Percentiles rank a stretch among this genome's conserved stretches.
phyloP scores from a whole-genome alignment of 2,888 invertebrate species.

The Coenonympha glycerion region DNA sequence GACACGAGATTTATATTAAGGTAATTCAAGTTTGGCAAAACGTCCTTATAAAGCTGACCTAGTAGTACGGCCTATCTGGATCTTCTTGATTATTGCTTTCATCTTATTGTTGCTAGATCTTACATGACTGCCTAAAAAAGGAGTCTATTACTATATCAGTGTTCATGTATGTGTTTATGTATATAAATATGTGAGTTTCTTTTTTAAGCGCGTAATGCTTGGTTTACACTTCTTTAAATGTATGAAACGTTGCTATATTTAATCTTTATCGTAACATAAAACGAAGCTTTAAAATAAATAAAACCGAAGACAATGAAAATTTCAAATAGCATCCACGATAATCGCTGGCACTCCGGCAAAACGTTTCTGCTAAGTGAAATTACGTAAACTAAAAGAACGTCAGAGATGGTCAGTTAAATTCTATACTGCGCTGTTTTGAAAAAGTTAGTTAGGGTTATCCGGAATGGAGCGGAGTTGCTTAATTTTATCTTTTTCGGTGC shows the following conservation, averaged over 20 bases:
- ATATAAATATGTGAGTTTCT: too few relatives aligned
- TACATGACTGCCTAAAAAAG: too few relatives aligned
- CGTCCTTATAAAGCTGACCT: too few relatives aligned
- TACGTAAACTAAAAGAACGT: conserved; percentile 10
- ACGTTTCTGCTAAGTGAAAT: conserved; percentile 2
- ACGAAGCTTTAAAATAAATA: not conserved
- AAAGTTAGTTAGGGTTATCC: conserved; percentile 19
- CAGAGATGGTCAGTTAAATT: conserved; percentile 18
- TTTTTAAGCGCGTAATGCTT: too few relatives aligned
- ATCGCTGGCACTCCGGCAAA: conserved; percentile 1
- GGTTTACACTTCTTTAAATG: too few relatives aligned
- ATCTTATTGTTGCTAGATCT: too few relatives aligned
- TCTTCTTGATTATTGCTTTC: too few relatives aligned
- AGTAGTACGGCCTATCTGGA: too few relatives aligned
- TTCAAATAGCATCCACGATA: not conserved
- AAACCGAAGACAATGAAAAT: not conserved
- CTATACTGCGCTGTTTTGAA: conserved; percentile 12
- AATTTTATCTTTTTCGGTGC: conserved; percentile 12
- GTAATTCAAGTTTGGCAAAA: too few relatives aligned
- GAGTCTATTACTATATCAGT: too few relatives aligned
- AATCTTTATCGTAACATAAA: not conserved
- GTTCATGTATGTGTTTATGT: too few relatives aligned
- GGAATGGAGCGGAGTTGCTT: conserved; percentile 14
- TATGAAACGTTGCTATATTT: not conserved
- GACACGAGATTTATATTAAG: too few relatives aligned